These are phyloP conservation scores for Nymphicus hollandicus DNA, from an alignment of 2,113 vertebrate species.

Conservation along the genomic window DNA sequence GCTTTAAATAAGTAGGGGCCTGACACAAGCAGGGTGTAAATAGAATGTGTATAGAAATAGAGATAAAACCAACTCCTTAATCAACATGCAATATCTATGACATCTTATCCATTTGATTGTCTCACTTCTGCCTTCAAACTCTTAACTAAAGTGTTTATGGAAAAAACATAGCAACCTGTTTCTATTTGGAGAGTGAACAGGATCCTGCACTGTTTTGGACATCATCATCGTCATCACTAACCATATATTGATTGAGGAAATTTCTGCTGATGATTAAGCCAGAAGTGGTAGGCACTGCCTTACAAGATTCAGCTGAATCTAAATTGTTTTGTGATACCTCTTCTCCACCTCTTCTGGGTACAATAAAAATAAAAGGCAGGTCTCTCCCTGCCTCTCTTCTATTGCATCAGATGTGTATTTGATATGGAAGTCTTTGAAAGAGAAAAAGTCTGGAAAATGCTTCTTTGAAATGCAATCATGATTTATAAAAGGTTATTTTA, in stretches of 20 bases:
- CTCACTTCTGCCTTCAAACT: neutral
- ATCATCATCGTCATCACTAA: neutral
- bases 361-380: neutral
- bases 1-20: neutral
- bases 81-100: neutral
- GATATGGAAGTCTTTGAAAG: neutral
- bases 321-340: neutral
- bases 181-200: neutral
- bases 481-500: neutral
- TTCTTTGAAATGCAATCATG: neutral
- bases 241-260: neutral
- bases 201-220: neutral
- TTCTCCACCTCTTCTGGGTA: neutral
- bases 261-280: neutral
- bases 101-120: neutral
- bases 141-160: neutral
- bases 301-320: neutral
- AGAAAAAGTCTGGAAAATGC: neutral
- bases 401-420: neutral
- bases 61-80: neutral
- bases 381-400: neutral
- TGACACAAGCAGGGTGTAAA: neutral
- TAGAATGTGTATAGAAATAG: neutral
- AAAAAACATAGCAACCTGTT: neutral
- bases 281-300: neutral